Evolutionary conservation across 2,797 vertebrate species (phyloP).

Genomic region (Psittacula echo): DNA sequence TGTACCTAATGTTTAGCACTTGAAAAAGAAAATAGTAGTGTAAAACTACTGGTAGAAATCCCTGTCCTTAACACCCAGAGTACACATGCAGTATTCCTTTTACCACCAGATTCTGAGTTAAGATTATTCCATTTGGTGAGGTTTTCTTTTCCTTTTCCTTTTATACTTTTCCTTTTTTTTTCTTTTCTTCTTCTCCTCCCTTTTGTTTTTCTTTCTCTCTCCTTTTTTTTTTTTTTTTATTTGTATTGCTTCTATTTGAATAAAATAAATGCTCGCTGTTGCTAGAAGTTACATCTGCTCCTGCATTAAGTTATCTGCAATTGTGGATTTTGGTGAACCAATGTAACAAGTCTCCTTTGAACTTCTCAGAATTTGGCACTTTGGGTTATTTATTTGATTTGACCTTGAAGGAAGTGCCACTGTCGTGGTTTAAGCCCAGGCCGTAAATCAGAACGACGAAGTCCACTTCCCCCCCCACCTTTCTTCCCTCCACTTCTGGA

Average conservation of each 20-base stretch:
- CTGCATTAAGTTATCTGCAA: neutral
- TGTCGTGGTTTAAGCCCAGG: too few species aligned
- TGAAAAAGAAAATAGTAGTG: neutral
- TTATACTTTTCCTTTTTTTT: neutral
- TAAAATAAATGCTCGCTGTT: neutral
- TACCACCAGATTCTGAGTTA: neutral
- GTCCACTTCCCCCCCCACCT: too few species aligned
- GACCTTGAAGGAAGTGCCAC: neutral
- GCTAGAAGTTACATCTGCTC: neutral
- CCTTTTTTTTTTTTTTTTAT: neutral
- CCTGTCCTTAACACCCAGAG: neutral
- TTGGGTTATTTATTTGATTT: neutral
- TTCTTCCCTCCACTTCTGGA: too few species aligned
- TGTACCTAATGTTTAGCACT: neutral
- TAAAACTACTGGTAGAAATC: neutral
- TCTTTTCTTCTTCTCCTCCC: neutral
- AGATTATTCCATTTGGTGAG: neutral
- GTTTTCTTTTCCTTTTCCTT: neutral
- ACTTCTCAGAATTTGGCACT: neutral
- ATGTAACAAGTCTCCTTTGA: fast-evolving
- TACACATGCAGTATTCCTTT: neutral
- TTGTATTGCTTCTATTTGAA: neutral
- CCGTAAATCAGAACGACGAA: too few species aligned
- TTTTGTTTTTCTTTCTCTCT: neutral
- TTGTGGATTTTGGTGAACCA: neutral